Evolutionary conservation across 1,140 invertebrate genomes (phyloP).

Genomic region (Anthonomus grandis): DNA sequence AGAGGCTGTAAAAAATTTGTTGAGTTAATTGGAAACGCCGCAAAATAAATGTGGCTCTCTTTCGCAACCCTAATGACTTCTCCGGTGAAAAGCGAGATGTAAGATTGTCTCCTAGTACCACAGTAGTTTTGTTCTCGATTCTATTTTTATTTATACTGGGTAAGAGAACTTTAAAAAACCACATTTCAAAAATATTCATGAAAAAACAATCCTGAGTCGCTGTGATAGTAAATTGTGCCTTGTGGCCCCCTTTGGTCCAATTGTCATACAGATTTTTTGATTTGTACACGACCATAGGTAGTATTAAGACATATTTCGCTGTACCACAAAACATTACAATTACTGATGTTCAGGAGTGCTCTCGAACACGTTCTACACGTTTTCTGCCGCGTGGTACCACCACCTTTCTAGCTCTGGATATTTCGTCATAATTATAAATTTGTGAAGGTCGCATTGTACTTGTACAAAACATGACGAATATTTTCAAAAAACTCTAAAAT

Average conservation of each 20-base stretch:
- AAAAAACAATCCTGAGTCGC: neutral
- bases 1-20: too few relatives aligned
- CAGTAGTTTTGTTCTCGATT: too few relatives aligned
- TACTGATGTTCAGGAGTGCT: neutral
- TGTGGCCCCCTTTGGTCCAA: neutral
- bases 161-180: neutral
- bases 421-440: too few relatives aligned
- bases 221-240: too few relatives aligned
- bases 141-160: neutral
- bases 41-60: too few relatives aligned
- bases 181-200: neutral
- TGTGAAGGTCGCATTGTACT: too few relatives aligned
- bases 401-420: neutral
- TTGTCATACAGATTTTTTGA: neutral
- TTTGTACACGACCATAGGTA: neutral
- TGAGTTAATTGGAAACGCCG: too few relatives aligned
- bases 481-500: too few relatives aligned
- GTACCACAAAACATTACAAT: neutral
- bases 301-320: neutral
- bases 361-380: neutral
- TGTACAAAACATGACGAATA: too few relatives aligned
- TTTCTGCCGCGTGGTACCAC: neutral
- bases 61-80: too few relatives aligned
- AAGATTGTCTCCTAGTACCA: neutral
- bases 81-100: slow-evolving; percentile 2